These are phyloP conservation scores for Therioaphis trifolii DNA, from an alignment of 2,888 invertebrate species.

Conservation along the genomic window DNA sequence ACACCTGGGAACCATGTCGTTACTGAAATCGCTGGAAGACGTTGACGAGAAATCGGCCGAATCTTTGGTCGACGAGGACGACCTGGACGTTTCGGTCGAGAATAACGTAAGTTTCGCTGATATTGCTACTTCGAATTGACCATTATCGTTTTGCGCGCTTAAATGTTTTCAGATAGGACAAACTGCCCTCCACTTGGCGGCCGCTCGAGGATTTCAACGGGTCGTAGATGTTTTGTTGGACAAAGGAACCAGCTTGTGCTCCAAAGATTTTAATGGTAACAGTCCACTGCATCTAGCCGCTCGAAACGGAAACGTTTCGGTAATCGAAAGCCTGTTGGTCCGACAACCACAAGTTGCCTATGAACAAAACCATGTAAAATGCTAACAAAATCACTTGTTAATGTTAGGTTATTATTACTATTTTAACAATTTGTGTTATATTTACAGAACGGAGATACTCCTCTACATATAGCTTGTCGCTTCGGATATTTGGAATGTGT, in stretches of 20 bases:
- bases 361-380: conserved; percentile 41
- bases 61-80: background rate
- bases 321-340: conserved; percentile 23
- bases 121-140: too few species aligned
- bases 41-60: conserved; percentile 17
- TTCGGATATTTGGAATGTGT: conserved; percentile 66
- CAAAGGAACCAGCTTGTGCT: background rate
- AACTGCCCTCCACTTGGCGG: conserved; percentile 51
- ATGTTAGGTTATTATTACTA: too few species aligned
- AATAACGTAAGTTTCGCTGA: conserved; percentile 14
- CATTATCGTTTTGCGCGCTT: background rate
- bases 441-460: conserved; percentile 70
- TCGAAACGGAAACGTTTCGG: background rate
- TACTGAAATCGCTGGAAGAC: conserved; percentile 18
- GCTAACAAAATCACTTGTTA: background rate
- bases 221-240: conserved; percentile 36
- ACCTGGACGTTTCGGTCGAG: conserved; percentile 8
- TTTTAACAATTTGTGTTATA: background rate
- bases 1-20: background rate
- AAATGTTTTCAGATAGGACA: conserved; percentile 70
- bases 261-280: conserved; percentile 35
- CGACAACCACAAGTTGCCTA: conserved; percentile 24
- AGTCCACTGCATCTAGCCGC: conserved; percentile 41
- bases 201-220: conserved; percentile 2
- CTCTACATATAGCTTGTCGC: conserved; percentile 74